Percentiles rank a stretch among this genome's conserved stretches.
These are phyloP conservation scores for Neopipo cinnamomea DNA, from an alignment of 2,113 vertebrate genomes.

Conservation along the genomic window DNA sequence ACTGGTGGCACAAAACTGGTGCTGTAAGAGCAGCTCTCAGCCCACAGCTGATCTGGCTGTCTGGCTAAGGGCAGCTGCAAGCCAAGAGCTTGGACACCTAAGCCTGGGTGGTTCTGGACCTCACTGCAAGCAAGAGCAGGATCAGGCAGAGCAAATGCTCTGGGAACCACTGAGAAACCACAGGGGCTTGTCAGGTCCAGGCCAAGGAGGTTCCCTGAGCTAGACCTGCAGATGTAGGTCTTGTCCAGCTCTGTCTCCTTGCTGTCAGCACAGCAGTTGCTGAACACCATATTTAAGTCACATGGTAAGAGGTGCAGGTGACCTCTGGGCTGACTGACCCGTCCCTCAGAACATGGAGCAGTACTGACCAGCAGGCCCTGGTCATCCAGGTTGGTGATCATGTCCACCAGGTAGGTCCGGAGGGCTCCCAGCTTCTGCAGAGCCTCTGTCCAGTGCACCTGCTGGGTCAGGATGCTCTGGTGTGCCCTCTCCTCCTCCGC, in stretches of 20 bases:
- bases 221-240: background rate
- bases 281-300: background rate
- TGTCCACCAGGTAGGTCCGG: conserved; percentile 83
- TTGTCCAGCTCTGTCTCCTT: background rate
- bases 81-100: background rate
- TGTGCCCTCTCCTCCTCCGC: conserved; percentile 87
- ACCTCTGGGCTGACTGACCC: background rate
- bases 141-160: background rate
- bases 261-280: background rate
- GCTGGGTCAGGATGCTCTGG: conserved; percentile 91
- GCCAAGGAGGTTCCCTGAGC: background rate
- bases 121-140: background rate
- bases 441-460: conserved; percentile 85
- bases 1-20: background rate
- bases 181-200: background rate
- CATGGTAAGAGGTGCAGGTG: background rate
- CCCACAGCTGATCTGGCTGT: background rate
- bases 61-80: background rate
- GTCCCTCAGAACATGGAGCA: background rate
- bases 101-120: background rate
- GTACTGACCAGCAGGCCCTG: conserved; percentile 83
- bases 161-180: background rate
- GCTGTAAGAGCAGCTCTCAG: background rate
- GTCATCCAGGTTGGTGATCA: conserved; percentile 84
- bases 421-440: conserved; percentile 78